Evolutionary conservation across 2,888 invertebrate species (phyloP).

Genomic region (Galerucella nymphaeae): DNA sequence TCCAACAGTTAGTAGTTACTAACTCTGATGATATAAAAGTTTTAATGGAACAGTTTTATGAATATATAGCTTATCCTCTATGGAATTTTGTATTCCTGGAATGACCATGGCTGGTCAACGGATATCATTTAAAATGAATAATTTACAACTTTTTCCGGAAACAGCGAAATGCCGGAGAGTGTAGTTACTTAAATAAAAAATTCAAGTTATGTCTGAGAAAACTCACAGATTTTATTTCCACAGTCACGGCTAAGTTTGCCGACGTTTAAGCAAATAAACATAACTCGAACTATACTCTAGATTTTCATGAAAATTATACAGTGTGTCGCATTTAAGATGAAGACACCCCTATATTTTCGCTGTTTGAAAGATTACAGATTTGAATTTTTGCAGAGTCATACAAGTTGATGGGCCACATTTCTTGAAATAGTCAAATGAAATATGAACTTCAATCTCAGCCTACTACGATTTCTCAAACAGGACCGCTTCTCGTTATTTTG

Average conservation of each 20-base stretch:
- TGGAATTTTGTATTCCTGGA: conserved; percentile 2
- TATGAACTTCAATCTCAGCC: no score
- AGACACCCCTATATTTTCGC: no score
- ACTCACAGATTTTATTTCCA: background rate
- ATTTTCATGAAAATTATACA: conserved; percentile 6
- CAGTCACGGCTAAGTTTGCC: background rate
- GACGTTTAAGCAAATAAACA: conserved; percentile 5
- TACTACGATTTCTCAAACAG: no score
- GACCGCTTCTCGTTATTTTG: no score
- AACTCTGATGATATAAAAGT: background rate
- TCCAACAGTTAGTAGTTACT: no score
- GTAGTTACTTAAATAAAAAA: conserved; percentile 12
- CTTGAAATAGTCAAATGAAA: no score
- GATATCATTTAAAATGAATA: conserved; percentile 25
- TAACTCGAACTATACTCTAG: conserved; percentile 1
- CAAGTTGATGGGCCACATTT: no score
- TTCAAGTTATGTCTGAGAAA: conserved; percentile 17
- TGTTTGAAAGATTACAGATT: no score
- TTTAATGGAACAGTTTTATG: conserved; percentile 12
- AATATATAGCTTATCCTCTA: conserved; percentile 9
- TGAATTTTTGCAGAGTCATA: no score
- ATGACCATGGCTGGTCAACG: background rate
- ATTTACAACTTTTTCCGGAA: conserved; percentile 21
- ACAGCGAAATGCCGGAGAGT: conserved; percentile 22
- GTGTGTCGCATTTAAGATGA: no score